Percentiles rank a stretch among this genome's conserved stretches.
Conservation (phyloP, 2,888 invertebrate species). For the Rhagium mordax region DNA sequence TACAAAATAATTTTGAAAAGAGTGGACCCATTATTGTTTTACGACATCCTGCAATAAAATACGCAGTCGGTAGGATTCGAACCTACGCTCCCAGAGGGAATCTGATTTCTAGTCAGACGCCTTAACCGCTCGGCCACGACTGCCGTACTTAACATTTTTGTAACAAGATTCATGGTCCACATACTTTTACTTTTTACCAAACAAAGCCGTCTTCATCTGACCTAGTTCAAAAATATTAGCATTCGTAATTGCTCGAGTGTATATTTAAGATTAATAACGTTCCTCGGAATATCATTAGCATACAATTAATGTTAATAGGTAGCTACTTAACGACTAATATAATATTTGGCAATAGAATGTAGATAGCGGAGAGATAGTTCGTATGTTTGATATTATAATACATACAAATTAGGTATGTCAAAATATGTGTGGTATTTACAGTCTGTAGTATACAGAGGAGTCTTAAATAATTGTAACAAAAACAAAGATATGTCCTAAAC, state of each 20-base stretch:
- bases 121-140: slow-evolving; percentile 92
- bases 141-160: slow-evolving; percentile 67
- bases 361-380: too few relatives aligned
- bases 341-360: too few relatives aligned
- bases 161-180: neutral
- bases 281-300: neutral
- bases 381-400: too few relatives aligned
- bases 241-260: neutral
- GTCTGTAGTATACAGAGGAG: too few relatives aligned
- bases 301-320: neutral
- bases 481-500: too few relatives aligned
- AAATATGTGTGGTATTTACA: too few relatives aligned
- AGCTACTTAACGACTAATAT: neutral
- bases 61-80: slow-evolving; percentile 92
- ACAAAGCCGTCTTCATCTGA: neutral
- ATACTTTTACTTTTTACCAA: neutral
- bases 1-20: too few relatives aligned
- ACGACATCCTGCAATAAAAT: neutral
- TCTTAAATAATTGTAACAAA: too few relatives aligned
- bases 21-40: too few relatives aligned
- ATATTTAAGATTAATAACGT: neutral
- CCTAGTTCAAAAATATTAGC: neutral
- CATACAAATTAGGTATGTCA: too few relatives aligned
- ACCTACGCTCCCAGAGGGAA: slow-evolving; percentile 93
- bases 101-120: slow-evolving; percentile 93